Evolutionary conservation across 2,113 vertebrate genomes (phyloP).

Genomic region (Peucedramus taeniatus): DNA sequence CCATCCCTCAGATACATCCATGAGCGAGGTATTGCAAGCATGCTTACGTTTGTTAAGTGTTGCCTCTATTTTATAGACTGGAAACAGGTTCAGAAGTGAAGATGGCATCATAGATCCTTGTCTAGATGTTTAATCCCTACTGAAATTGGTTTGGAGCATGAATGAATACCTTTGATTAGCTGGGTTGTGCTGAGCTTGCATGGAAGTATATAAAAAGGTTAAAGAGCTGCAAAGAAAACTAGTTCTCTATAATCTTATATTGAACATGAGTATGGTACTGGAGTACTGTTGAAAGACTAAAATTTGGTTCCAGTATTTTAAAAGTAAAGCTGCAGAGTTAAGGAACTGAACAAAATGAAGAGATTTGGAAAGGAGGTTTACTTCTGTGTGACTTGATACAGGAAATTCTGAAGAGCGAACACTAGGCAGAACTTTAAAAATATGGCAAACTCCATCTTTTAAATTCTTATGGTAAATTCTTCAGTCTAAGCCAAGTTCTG

Average conservation of each 20-base stretch:
- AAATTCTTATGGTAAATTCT: background rate
- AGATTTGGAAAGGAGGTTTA: background rate
- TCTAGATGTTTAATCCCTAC: background rate
- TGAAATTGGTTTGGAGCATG: background rate
- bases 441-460: background rate
- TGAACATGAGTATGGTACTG: background rate
- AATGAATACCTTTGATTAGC: background rate
- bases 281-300: background rate
- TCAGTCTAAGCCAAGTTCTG: background rate
- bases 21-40: background rate
- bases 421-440: background rate
- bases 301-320: background rate
- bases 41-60: rapidly evolving
- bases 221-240: background rate
- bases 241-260: background rate
- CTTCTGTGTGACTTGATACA: background rate
- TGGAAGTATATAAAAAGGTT: background rate
- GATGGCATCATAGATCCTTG: background rate
- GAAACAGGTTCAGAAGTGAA: background rate
- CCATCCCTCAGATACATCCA: background rate
- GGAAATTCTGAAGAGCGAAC: background rate
- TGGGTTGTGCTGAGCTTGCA: background rate
- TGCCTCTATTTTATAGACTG: background rate
- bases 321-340: background rate
- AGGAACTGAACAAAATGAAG: background rate